A percentile compares a stretch with the other conserved stretches of the same genome.
phyloP scores from a whole-genome alignment of 1,140 invertebrate genomes.

The Drosophila lacteicornis region DNA sequence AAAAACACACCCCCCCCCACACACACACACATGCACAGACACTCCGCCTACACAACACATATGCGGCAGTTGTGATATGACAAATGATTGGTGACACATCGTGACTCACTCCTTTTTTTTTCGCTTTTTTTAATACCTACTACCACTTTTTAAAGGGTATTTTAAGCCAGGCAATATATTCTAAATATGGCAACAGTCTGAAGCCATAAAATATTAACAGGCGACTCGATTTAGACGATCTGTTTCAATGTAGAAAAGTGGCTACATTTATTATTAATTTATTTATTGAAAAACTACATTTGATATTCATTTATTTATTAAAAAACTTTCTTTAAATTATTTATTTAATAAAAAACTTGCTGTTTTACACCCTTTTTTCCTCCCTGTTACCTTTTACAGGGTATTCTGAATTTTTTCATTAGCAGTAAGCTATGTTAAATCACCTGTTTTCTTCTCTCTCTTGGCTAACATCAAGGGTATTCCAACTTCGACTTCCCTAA shows the following conservation, averaged over 20 bases:
- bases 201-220: not conserved
- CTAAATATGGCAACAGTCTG: too few species aligned
- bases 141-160: not conserved
- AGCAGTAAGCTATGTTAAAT: too few species aligned
- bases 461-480: not conserved
- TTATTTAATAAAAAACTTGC: too few species aligned
- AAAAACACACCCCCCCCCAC: conserved; percentile 20
- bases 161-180: not conserved
- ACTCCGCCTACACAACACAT: conserved; percentile 2
- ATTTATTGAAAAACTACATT: too few species aligned
- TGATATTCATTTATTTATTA: too few species aligned
- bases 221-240: not conserved
- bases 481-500: not conserved
- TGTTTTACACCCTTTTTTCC: too few species aligned
- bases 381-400: too few species aligned
- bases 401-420: too few species aligned
- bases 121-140: not conserved
- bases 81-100: conserved; percentile 64
- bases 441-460: too few species aligned
- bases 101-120: conserved; percentile 14
- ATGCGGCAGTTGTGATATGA: conserved; percentile 52
- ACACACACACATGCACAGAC: conserved; percentile 5
- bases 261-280: too few species aligned
- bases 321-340: too few species aligned
- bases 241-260: not conserved